These are phyloP conservation scores for Pseudomyrmex pallidus DNA, from an alignment of 1,140 invertebrate species.

Conservation along the genomic window DNA sequence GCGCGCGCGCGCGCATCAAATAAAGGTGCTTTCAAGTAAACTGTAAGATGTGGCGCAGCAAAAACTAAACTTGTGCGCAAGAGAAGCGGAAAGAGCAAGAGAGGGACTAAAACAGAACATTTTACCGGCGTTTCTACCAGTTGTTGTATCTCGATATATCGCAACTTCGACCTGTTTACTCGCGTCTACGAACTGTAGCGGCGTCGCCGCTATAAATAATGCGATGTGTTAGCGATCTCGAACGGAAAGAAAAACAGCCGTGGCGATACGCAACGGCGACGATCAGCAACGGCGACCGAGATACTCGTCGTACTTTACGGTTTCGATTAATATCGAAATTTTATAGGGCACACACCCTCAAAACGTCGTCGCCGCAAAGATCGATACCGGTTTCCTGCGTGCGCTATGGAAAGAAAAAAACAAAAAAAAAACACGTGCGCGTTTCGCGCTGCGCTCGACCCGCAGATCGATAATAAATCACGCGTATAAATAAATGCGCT, in stretches of 20 bases:
- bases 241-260: slow-evolving; percentile 7
- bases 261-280: not conserved
- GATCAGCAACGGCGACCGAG: not conserved
- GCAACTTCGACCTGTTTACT: slow-evolving; percentile 34
- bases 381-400: slow-evolving; percentile 32
- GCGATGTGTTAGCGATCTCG: slow-evolving; percentile 14
- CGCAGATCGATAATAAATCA: slow-evolving; percentile 63
- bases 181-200: not conserved
- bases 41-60: no score
- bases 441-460: slow-evolving; percentile 9
- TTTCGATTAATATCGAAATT: slow-evolving; percentile 52
- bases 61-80: slow-evolving; percentile 25
- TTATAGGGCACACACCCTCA: slow-evolving; percentile 41
- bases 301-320: slow-evolving; percentile 1
- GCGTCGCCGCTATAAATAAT: slow-evolving; percentile 17
- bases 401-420: slow-evolving; percentile 22
- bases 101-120: slow-evolving; percentile 24
- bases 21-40: not conserved
- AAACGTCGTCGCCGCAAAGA: not conserved
- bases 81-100: not conserved
- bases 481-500: slow-evolving; percentile 45
- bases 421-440: not conserved
- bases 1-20: no score
- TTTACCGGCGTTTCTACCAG: not conserved
- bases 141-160: not conserved